phyloP scores from a whole-genome alignment of 1,140 invertebrate genomes.

The Leptoteleia sp. region DNA sequence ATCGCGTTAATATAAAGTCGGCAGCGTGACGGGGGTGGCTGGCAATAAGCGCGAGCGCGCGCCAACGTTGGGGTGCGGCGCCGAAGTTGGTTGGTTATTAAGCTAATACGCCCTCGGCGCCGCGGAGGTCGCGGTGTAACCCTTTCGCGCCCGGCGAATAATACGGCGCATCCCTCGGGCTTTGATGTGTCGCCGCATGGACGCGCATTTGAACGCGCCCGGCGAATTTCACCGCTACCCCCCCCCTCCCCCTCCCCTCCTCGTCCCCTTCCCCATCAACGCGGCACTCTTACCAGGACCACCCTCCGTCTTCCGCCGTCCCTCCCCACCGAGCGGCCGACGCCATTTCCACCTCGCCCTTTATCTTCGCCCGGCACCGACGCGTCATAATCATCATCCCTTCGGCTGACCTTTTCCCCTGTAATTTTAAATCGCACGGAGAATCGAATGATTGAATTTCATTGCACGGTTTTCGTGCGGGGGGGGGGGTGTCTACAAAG shows the following conservation, averaged over 20 bases:
- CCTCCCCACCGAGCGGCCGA: too few species aligned
- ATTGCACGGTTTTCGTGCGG: too few species aligned
- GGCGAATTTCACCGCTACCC: slow-evolving; percentile 56
- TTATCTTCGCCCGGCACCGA: too few species aligned
- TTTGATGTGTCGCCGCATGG: slow-evolving; percentile 71
- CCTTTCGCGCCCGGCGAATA: slow-evolving; percentile 70
- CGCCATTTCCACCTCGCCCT: too few species aligned
- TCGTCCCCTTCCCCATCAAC: neutral
- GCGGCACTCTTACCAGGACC: too few species aligned
- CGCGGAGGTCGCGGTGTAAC: slow-evolving; percentile 57
- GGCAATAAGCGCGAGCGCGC: slow-evolving; percentile 55
- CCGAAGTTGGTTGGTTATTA: slow-evolving; percentile 66
- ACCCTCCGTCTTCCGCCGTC: slow-evolving; percentile 13
- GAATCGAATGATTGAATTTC: too few species aligned
- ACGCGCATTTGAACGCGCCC: slow-evolving; percentile 62
- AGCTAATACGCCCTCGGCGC: slow-evolving; percentile 66
- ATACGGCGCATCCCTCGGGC: slow-evolving; percentile 60
- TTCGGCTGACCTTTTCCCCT: too few species aligned
- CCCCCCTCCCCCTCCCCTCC: slow-evolving; percentile 5
- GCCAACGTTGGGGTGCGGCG: slow-evolving; percentile 40
- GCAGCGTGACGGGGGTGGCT: neutral
- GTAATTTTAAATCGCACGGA: too few species aligned
- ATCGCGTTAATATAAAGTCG: slow-evolving; percentile 46
- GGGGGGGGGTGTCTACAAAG: too few species aligned
- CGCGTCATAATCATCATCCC: too few species aligned